Evolutionary conservation across 2,113 vertebrate genomes (phyloP).

Genomic region (Xiphophorus maculatus): DNA sequence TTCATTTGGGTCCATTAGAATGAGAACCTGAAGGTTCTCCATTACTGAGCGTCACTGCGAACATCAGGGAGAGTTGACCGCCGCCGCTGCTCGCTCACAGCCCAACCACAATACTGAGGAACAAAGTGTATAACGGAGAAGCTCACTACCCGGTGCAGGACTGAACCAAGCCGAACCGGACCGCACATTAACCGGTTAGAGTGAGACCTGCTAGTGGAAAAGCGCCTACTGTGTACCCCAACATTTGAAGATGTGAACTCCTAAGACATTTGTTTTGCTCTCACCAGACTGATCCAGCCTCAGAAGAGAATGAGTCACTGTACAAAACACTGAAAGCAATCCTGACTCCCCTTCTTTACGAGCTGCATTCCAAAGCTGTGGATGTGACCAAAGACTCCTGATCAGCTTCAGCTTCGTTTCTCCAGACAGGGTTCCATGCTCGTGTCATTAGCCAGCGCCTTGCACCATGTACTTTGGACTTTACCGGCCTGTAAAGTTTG

Average conservation of each 20-base stretch:
- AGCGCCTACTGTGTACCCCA: fast-evolving
- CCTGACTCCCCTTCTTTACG: slow-evolving; percentile 84
- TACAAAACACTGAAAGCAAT: slow-evolving; percentile 85
- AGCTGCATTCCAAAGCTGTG: slow-evolving; percentile 78
- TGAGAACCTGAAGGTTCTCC: too few relatives aligned
- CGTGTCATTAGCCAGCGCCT: slow-evolving; percentile 41
- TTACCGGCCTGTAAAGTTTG: slow-evolving; percentile 31
- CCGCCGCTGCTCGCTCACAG: too few relatives aligned
- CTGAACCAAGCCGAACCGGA: too few relatives aligned
- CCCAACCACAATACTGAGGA: too few relatives aligned
- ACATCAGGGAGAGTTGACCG: too few relatives aligned
- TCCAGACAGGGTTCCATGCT: not conserved
- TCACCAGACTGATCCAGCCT: slow-evolving; percentile 81
- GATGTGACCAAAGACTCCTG: slow-evolving; percentile 63
- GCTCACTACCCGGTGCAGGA: too few relatives aligned
- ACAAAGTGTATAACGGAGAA: too few relatives aligned
- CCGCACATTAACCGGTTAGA: too few relatives aligned
- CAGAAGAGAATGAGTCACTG: slow-evolving; percentile 80
- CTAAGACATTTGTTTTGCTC: slow-evolving; percentile 1
- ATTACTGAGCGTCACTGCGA: too few relatives aligned
- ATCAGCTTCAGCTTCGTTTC: not conserved
- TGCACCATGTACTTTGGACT: slow-evolving; percentile 19
- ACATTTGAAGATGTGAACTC: not conserved
- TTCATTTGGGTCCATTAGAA: too few relatives aligned
- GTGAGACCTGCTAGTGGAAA: too few relatives aligned